A percentile compares a stretch with the other conserved stretches of the same genome.
These are phyloP conservation scores for Drosophila tristis DNA, from an alignment of 1,140 invertebrate species.

Conservation along the genomic window DNA sequence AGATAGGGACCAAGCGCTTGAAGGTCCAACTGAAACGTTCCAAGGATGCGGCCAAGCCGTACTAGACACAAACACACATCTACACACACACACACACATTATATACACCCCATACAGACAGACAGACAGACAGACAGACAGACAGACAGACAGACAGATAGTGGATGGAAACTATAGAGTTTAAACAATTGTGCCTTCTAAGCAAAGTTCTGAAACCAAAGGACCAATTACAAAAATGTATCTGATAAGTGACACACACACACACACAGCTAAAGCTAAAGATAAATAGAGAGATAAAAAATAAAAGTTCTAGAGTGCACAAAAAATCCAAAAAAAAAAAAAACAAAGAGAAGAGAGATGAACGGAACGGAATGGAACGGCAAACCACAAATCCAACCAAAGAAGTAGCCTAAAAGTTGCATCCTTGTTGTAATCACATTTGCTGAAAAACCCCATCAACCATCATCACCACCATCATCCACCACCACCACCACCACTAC, in stretches of 20 bases:
- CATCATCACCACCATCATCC: constrained; percentile 16
- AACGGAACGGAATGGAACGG: constrained; percentile 16
- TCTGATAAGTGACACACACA: constrained; percentile 49
- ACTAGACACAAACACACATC: constrained; percentile 85
- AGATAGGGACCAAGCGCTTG: constrained; percentile 97
- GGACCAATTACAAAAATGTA: constrained; percentile 75
- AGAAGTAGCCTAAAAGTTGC: constrained; percentile 76
- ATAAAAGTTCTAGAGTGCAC: constrained; percentile 49
- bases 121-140: not conserved
- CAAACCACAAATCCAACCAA: constrained; percentile 56
- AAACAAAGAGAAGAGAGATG: not conserved
- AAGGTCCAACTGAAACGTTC: constrained; percentile 99
- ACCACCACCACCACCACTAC: not conserved
- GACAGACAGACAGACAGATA: constrained; percentile 1
- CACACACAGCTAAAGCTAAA: constrained; percentile 16
- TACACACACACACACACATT: constrained; percentile 16
- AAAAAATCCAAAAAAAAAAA: constrained; percentile 33
- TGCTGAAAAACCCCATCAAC: constrained; percentile 67
- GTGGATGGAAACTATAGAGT: constrained; percentile 36
- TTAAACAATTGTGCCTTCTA: constrained; percentile 70
- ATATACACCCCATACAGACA: constrained; percentile 9
- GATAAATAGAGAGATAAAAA: constrained; percentile 31
- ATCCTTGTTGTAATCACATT: constrained; percentile 76
- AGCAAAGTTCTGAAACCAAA: constrained; percentile 72
- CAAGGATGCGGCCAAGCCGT: constrained; percentile 94